These are phyloP conservation scores for Clarias fuscus DNA, from an alignment of 2,797 vertebrate species.

Conservation along the genomic window DNA sequence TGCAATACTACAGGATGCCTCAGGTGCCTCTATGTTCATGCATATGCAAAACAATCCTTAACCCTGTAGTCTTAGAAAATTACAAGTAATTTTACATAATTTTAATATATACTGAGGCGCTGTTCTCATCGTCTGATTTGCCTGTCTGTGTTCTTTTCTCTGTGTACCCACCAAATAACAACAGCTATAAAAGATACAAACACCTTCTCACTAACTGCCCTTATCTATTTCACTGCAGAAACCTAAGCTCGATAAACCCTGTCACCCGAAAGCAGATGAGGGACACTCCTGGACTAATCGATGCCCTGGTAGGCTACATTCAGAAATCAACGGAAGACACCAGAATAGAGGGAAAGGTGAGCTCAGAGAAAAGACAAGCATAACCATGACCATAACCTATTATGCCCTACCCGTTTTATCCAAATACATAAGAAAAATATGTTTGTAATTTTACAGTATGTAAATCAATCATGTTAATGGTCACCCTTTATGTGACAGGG, in stretches of 20 bases:
- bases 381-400: neutral
- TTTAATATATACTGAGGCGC: neutral
- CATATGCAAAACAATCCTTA: neutral
- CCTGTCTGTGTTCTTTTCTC: constrained; percentile 3
- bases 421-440: neutral
- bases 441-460: neutral
- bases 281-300: constrained; percentile 78
- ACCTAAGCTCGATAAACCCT: constrained; percentile 89
- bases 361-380: constrained; percentile 20
- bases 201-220: constrained; percentile 7
- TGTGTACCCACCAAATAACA: neutral
- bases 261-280: constrained; percentile 87
- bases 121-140: constrained; percentile 10
- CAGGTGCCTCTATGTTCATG: constrained; percentile 74
- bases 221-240: constrained; percentile 69
- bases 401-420: neutral
- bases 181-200: neutral
- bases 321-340: constrained; percentile 71
- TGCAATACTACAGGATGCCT: constrained; percentile 93
- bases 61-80: neutral
- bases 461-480: neutral
- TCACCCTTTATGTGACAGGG: constrained; percentile 71
- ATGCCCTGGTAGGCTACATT: constrained; percentile 83
- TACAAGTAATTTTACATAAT: neutral
- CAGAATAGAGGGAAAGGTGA: constrained; percentile 88